phyloP scores from a whole-genome alignment of 2,113 vertebrate species.

The Pogonocichla stellata region DNA sequence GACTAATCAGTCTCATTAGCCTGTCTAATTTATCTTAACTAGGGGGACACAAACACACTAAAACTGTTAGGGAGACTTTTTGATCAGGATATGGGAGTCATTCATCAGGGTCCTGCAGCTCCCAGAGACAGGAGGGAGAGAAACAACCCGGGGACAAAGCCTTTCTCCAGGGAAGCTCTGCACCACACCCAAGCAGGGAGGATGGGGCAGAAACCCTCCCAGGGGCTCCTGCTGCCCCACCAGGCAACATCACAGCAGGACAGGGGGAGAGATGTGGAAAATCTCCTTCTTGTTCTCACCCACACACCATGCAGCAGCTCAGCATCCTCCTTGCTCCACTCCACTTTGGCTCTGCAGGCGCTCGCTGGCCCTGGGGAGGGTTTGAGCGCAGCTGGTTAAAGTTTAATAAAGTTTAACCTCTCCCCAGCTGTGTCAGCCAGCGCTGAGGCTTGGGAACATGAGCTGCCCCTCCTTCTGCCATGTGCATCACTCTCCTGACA shows the following conservation, averaged over 20 bases:
- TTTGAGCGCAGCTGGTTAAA: slow-evolving; percentile 63
- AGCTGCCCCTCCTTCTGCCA: not conserved
- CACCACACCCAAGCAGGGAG: not conserved
- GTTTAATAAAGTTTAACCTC: slow-evolving; percentile 77
- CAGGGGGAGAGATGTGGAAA: not conserved
- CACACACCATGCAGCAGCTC: not conserved
- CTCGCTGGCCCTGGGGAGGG: slow-evolving; percentile 16
- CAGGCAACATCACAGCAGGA: not conserved
- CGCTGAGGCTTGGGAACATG: slow-evolving; percentile 11
- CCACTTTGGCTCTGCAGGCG: not conserved
- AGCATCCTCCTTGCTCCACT: not conserved
- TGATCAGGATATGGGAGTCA: slow-evolving; percentile 77
- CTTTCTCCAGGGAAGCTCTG: slow-evolving; percentile 39
- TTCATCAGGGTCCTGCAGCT: slow-evolving; percentile 84
- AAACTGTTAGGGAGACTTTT: slow-evolving; percentile 77
- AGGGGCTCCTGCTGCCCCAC: not conserved
- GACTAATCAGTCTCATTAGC: slow-evolving; percentile 87
- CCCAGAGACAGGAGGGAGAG: slow-evolving; percentile 78
- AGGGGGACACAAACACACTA: slow-evolving; percentile 78
- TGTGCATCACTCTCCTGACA: slow-evolving; percentile 7
- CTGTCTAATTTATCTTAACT: slow-evolving; percentile 87
- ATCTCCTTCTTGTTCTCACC: not conserved
- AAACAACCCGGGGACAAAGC: slow-evolving; percentile 59
- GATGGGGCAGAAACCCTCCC: not conserved
- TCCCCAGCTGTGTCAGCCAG: slow-evolving; percentile 40